A percentile compares a stretch with the other conserved stretches of the same genome.
phyloP scores from a whole-genome alignment of 2,113 vertebrate species.

The Poeciliopsis prolifica region DNA sequence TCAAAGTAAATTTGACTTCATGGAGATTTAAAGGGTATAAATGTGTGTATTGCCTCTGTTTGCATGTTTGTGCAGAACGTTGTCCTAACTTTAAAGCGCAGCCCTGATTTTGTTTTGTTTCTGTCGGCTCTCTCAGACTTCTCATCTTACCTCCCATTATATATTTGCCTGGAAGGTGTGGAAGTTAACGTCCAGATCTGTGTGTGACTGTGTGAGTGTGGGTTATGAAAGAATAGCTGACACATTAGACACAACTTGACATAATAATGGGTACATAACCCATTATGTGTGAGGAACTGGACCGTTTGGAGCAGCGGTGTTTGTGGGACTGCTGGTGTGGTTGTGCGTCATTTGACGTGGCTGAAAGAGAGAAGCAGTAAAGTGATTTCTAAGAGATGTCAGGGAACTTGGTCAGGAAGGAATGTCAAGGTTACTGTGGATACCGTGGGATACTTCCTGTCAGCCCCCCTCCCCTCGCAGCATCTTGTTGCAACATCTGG shows the following conservation, averaged over 20 bases:
- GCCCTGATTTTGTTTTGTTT: constrained; percentile 45
- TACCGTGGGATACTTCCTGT: constrained; percentile 84
- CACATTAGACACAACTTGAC: constrained; percentile 29
- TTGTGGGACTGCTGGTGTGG: constrained; percentile 5
- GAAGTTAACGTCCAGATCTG: constrained; percentile 26
- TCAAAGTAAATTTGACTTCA: neutral
- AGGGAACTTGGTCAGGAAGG: constrained; percentile 76
- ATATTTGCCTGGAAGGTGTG: constrained; percentile 54
- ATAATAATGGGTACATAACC: constrained; percentile 19
- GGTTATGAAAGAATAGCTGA: constrained; percentile 39
- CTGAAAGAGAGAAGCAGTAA: constrained; percentile 34
- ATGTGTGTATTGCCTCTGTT: constrained; percentile 11
- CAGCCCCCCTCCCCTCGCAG: constrained; percentile 48
- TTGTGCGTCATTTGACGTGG: constrained; percentile 30
- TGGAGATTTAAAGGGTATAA: neutral
- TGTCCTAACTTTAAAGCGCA: constrained; percentile 30
- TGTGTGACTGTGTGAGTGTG: constrained; percentile 15
- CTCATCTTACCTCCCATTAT: constrained; percentile 71
- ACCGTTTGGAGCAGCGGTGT: constrained; percentile 10
- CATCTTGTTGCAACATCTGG: constrained; percentile 76
- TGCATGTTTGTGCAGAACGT: constrained; percentile 29
- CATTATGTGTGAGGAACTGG: constrained; percentile 15
- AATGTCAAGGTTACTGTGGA: constrained; percentile 81
- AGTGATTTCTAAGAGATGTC: constrained; percentile 77
- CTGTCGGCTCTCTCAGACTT: constrained; percentile 61